phyloP scores from a whole-genome alignment of 2,888 invertebrate species.

The Pheosia tremula region DNA sequence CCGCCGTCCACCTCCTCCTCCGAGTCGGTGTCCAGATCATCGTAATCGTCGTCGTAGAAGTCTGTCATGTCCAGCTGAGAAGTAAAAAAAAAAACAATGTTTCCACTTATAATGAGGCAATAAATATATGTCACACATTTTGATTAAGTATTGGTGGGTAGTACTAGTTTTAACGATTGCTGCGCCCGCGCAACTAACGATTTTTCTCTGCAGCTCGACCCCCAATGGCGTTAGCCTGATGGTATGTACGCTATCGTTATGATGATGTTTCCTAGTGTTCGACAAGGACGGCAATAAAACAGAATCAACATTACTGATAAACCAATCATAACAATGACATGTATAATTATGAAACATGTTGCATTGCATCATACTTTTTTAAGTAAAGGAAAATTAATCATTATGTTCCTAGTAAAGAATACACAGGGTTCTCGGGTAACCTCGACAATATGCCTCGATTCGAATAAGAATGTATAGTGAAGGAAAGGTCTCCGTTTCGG shows the following conservation, averaged over 20 bases:
- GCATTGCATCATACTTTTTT: neutral
- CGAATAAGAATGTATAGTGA: neutral
- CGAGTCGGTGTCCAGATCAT: constrained; percentile 91
- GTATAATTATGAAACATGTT: too few species aligned
- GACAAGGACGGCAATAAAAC: too few species aligned
- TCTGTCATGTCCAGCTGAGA: constrained; percentile 95
- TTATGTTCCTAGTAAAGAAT: neutral
- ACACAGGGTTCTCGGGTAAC: neutral
- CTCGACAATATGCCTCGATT: neutral
- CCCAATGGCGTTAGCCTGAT: too few species aligned
- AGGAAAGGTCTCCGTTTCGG: neutral
- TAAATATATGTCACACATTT: too few species aligned
- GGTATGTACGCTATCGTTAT: too few species aligned
- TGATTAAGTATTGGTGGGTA: too few species aligned
- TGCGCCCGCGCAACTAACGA: too few species aligned
- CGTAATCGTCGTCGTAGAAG: constrained; percentile 98
- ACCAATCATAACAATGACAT: too few species aligned
- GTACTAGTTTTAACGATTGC: too few species aligned
- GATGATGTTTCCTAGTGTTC: too few species aligned
- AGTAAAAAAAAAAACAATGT: constrained; percentile 8
- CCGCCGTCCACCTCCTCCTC: constrained; percentile 87
- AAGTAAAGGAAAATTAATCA: neutral
- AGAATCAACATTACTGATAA: too few species aligned
- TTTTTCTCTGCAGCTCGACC: too few species aligned
- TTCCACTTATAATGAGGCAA: neutral